Evolutionary conservation across 2,888 invertebrate species (phyloP).

Genomic region (Hydrotaea diabolus): DNA sequence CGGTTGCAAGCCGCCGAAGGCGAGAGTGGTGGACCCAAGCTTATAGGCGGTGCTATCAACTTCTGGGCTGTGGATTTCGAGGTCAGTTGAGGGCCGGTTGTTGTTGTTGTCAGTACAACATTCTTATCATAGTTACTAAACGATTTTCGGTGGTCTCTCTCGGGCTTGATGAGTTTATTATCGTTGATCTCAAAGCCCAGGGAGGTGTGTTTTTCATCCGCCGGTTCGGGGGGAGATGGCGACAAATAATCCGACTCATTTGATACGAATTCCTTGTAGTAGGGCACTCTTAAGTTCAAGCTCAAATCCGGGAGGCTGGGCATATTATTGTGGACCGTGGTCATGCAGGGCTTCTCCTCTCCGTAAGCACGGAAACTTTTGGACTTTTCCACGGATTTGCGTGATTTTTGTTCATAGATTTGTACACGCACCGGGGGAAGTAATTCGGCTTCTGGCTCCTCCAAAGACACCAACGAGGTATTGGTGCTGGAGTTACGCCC

Average conservation of each 20-base stretch:
- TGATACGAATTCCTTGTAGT: slow-evolving; percentile 70
- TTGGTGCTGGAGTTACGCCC: slow-evolving; percentile 68
- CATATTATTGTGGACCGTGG: slow-evolving; percentile 74
- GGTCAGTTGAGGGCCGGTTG: not conserved
- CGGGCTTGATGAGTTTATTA: slow-evolving; percentile 75
- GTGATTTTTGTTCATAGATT: slow-evolving; percentile 77
- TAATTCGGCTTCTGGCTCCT: slow-evolving; percentile 70
- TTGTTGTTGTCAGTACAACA: slow-evolving; percentile 69
- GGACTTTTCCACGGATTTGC: slow-evolving; percentile 86
- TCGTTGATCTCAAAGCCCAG: slow-evolving; percentile 79
- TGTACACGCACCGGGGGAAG: slow-evolving; percentile 54
- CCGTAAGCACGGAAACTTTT: slow-evolving; percentile 86
- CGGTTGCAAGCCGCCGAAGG: slow-evolving; percentile 65
- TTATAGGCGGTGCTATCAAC: slow-evolving; percentile 36
- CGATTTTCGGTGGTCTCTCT: slow-evolving; percentile 43
- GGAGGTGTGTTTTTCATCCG: slow-evolving; percentile 72
- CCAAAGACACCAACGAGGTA: slow-evolving; percentile 72
- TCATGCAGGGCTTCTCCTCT: slow-evolving; percentile 71
- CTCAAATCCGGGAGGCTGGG: slow-evolving; percentile 79
- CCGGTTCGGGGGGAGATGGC: slow-evolving; percentile 58
- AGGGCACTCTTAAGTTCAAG: slow-evolving; percentile 74
- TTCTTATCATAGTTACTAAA: slow-evolving; percentile 71
- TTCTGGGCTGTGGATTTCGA: slow-evolving; percentile 57
- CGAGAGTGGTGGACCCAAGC: slow-evolving; percentile 62
- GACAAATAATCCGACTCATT: slow-evolving; percentile 56